Percentiles rank a stretch among this genome's conserved stretches.
These are phyloP conservation scores for Dromius quadrimaculatus DNA, from an alignment of 2,888 invertebrate genomes.

Conservation along the genomic window DNA sequence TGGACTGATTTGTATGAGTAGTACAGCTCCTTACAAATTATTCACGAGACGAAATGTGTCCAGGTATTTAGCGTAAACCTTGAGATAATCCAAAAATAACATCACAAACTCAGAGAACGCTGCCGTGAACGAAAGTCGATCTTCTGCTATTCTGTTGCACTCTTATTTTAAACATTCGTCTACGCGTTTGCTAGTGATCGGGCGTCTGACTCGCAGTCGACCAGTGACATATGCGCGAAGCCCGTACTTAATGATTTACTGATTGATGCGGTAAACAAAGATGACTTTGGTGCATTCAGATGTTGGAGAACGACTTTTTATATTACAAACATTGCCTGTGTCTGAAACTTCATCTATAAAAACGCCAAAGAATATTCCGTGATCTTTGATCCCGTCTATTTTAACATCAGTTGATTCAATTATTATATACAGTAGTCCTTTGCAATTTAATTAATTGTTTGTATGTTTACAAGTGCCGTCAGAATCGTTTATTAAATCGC, in stretches of 20 bases:
- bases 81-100: conserved; percentile 51
- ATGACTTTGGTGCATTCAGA: conserved; percentile 48
- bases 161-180: conserved; percentile 50
- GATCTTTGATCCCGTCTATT: neutral
- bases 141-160: conserved; percentile 45
- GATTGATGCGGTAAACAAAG: conserved; percentile 52
- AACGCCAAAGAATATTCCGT: neutral
- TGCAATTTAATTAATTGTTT: conserved; percentile 29
- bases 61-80: conserved; percentile 52
- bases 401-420: neutral
- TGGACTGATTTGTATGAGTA: conserved; percentile 19
- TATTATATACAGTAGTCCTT: conserved; percentile 5
- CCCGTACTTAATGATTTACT: conserved; percentile 51
- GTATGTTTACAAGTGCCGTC: conserved; percentile 17
- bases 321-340: neutral
- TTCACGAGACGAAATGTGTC: conserved; percentile 48
- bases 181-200: conserved; percentile 15
- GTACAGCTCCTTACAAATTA: conserved; percentile 43
- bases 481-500: conserved; percentile 38
- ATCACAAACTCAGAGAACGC: conserved; percentile 25
- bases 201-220: conserved; percentile 11
- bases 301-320: conserved; percentile 40
- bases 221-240: conserved; percentile 48
- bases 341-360: neutral
- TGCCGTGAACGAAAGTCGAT: conserved; percentile 48